A percentile compares a stretch with the other conserved stretches of the same genome.
phyloP scores from a whole-genome alignment of 2,797 vertebrate species.

The Microchirus variegatus region DNA sequence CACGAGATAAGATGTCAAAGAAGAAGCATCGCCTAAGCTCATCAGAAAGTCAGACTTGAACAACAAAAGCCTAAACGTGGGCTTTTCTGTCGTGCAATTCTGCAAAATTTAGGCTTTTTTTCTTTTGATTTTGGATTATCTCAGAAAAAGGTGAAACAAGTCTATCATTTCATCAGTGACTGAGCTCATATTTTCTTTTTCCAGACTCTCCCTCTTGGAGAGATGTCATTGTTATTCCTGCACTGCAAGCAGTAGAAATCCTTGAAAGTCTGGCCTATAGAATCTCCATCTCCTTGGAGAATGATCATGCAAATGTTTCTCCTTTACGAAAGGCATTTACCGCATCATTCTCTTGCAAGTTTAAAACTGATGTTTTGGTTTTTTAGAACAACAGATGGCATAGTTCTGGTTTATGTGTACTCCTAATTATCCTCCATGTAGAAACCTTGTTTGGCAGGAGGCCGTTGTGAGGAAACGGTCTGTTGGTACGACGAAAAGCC shows the following conservation, averaged over 20 bases:
- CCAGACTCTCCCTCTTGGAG: background rate
- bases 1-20: background rate
- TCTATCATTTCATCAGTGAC: background rate
- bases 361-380: constrained; percentile 47
- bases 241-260: constrained; percentile 10
- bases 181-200: background rate
- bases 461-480: constrained; percentile 19
- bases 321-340: constrained; percentile 16
- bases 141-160: background rate
- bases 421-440: constrained; percentile 35
- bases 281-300: no score
- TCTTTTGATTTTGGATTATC: background rate
- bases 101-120: background rate
- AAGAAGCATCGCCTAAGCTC: background rate
- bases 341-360: constrained; percentile 32
- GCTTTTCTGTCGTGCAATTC: no score
- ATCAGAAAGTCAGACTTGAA: no score
- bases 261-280: background rate
- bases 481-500: constrained; percentile 5
- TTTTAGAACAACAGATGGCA: constrained; percentile 56
- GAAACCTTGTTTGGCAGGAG: constrained; percentile 32
- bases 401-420: constrained; percentile 31
- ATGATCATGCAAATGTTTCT: constrained; percentile 24
- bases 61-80: no score
- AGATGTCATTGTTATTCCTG: constrained; percentile 6